These are phyloP conservation scores for Sesia bembeciformis DNA, from an alignment of 2,888 invertebrate species.

Conservation along the genomic window DNA sequence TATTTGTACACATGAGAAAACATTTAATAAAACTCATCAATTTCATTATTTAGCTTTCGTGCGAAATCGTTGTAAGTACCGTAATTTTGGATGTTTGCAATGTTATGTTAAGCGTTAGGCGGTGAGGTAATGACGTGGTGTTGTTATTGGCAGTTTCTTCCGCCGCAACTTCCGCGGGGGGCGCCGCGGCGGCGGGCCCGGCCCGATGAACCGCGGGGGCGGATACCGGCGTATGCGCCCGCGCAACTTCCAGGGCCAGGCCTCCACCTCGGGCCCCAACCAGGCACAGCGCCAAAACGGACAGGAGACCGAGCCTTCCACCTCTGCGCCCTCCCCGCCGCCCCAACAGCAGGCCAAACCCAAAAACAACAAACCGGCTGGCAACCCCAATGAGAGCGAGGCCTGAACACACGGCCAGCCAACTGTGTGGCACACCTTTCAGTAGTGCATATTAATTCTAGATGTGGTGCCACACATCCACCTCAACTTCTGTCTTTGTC, in stretches of 20 bases:
- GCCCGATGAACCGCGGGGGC: constrained; percentile 54
- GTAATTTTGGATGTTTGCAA: no score
- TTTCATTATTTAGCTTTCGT: no score
- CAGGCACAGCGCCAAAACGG: constrained; percentile 39
- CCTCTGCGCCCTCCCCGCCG: constrained; percentile 25
- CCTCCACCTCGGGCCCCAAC: constrained; percentile 5
- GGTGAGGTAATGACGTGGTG: constrained; percentile 8
- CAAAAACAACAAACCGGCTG: constrained; percentile 44
- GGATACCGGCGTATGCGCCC: constrained; percentile 56
- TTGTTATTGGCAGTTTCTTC: constrained; percentile 74
- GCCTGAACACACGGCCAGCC: constrained; percentile 38
- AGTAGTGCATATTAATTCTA: constrained; percentile 51
- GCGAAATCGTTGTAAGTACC: no score
- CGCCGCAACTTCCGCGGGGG: constrained; percentile 84
- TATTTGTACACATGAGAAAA: no score
- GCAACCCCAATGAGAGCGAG: constrained; percentile 69
- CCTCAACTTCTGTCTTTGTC: constrained; percentile 33
- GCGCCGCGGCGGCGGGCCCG: constrained; percentile 65
- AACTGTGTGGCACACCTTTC: constrained; percentile 33
- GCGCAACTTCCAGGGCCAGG: constrained; percentile 43
- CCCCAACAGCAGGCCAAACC: constrained; percentile 45
- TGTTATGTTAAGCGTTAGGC: no score
- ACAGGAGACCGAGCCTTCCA: constrained; percentile 42
- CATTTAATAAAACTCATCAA: no score
- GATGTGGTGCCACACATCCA: constrained; percentile 42